These are phyloP conservation scores for Nysson spinosus DNA, from an alignment of 2,888 invertebrate genomes.

Conservation along the genomic window DNA sequence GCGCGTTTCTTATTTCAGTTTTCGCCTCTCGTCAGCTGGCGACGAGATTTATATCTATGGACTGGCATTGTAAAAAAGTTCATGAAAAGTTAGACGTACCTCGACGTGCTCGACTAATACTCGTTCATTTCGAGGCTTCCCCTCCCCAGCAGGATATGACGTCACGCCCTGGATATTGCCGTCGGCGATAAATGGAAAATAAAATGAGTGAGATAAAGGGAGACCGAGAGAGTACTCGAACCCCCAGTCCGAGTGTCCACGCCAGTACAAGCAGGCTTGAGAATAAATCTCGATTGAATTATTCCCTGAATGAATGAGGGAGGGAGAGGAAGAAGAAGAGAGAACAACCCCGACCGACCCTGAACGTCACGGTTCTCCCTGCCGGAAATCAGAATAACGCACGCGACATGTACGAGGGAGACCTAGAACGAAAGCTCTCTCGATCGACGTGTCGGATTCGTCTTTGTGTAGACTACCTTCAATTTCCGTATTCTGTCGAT, in stretches of 20 bases:
- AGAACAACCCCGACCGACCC: conserved; percentile 23
- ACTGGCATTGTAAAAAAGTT: conserved; percentile 28
- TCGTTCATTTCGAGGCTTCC: conserved; percentile 16
- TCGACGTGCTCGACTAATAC: conserved; percentile 29
- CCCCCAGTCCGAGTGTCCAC: conserved; percentile 17
- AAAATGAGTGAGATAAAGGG: conserved; percentile 22
- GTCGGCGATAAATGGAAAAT: conserved; percentile 46
- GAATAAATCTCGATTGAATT: conserved; percentile 53
- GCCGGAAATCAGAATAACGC: conserved; percentile 51
- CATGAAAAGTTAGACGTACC: conserved; percentile 11
- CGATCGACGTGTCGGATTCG: background rate
- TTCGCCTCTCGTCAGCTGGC: conserved; percentile 35
- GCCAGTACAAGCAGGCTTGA: conserved; percentile 17
- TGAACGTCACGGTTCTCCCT: conserved; percentile 34
- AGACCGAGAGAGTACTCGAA: background rate
- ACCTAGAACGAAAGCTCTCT: background rate
- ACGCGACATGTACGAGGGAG: conserved; percentile 15
- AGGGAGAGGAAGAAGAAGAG: conserved; percentile 11
- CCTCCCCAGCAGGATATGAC: conserved; percentile 26
- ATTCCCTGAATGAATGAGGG: conserved; percentile 30
- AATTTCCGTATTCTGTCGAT: background rate
- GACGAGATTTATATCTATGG: conserved; percentile 35
- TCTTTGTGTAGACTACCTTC: too few relatives aligned
- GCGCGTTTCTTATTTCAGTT: conserved; percentile 45
- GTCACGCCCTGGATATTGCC: conserved; percentile 28